Percentiles rank a stretch among this genome's conserved stretches.
Conservation (phyloP, 2,888 invertebrate genomes). For the Cataglyphis albicans region DNA sequence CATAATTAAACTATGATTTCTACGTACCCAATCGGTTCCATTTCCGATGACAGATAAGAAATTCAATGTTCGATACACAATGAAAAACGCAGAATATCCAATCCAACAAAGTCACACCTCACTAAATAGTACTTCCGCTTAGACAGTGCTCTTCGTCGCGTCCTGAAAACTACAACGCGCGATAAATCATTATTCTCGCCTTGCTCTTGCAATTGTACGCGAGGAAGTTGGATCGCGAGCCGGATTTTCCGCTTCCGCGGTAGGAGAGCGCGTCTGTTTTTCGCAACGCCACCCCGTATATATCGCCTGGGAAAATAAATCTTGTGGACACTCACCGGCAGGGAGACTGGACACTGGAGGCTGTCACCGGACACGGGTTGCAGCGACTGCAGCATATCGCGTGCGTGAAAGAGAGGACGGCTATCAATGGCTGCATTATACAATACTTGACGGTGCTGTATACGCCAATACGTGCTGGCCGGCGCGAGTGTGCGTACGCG, state of each 20-base stretch:
- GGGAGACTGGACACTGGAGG: slow-evolving; percentile 84
- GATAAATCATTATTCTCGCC: slow-evolving; percentile 15
- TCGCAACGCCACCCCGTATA: slow-evolving; percentile 79
- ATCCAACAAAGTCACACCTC: slow-evolving; percentile 44
- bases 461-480: slow-evolving; percentile 56
- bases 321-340: slow-evolving; percentile 84
- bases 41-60: background rate
- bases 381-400: slow-evolving; percentile 84
- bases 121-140: slow-evolving; percentile 35
- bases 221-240: background rate
- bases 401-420: slow-evolving; percentile 84
- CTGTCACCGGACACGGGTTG: slow-evolving; percentile 85
- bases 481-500: slow-evolving; percentile 27
- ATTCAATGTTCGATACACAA: background rate
- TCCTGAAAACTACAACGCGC: slow-evolving; percentile 34
- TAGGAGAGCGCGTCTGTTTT: slow-evolving; percentile 61
- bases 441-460: slow-evolving; percentile 77
- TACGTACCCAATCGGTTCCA: slow-evolving; percentile 48
- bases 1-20: slow-evolving; percentile 2
- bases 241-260: slow-evolving; percentile 21
- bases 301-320: slow-evolving; percentile 85
- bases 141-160: background rate
- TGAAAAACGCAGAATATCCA: slow-evolving; percentile 16
- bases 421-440: slow-evolving; percentile 85
- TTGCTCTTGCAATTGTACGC: background rate